A percentile compares a stretch with the other conserved stretches of the same genome.
Conservation (phyloP, 1,140 invertebrate genomes). For the Danaus melanippus region DNA sequence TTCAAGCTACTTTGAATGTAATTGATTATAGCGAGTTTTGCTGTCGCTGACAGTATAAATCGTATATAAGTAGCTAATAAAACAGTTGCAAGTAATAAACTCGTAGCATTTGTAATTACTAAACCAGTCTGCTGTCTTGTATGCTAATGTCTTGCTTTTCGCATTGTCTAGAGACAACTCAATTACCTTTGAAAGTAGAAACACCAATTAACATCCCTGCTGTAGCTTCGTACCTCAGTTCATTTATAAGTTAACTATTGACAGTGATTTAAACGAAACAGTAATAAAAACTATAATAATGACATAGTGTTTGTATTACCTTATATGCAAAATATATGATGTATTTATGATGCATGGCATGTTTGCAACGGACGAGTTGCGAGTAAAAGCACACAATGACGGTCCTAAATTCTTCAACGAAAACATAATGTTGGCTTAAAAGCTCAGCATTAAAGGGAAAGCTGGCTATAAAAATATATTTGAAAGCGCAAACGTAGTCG, state of each 20-base stretch:
- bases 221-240: too few relatives aligned
- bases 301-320: too few relatives aligned
- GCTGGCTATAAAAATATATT: conserved; percentile 14
- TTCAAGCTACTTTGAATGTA: too few relatives aligned
- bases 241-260: too few relatives aligned
- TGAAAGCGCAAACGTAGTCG: conserved; percentile 11
- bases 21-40: too few relatives aligned
- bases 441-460: conserved; percentile 12
- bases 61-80: neutral
- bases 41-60: too few relatives aligned
- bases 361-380: neutral
- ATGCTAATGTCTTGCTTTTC: conserved; percentile 14
- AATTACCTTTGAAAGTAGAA: conserved; percentile 16
- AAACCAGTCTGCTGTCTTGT: conserved; percentile 7
- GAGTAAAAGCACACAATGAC: conserved; percentile 7
- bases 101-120: conserved; percentile 13
- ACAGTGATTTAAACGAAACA: too few relatives aligned
- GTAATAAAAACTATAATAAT: too few relatives aligned
- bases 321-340: neutral
- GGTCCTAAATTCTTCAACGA: conserved; percentile 9
- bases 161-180: conserved; percentile 17
- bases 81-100: conserved; percentile 5
- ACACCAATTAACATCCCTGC: conserved; percentile 9
- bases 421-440: conserved; percentile 11
- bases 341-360: neutral